These are phyloP conservation scores for Graptemys geographica DNA, from an alignment of 2,797 vertebrate species.

Conservation along the genomic window DNA sequence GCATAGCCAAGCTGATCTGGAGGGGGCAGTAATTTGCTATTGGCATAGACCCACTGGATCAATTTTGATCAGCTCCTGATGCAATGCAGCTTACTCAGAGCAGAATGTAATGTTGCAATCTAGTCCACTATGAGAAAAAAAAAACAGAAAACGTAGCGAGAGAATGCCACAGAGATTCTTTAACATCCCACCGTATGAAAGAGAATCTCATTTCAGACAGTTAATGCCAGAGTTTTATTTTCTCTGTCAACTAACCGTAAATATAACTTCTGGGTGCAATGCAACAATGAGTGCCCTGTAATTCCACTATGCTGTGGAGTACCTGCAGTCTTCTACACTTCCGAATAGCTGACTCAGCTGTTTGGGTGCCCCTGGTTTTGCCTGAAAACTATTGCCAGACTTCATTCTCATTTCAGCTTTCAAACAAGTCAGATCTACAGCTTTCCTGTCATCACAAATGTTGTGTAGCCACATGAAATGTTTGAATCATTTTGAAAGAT, in stretches of 20 bases:
- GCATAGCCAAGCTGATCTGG: background rate
- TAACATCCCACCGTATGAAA: background rate
- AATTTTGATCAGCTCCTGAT: background rate
- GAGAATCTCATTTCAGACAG: constrained; percentile 4
- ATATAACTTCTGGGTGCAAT: constrained; percentile 30
- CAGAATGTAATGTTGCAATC: background rate
- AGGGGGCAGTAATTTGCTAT: background rate
- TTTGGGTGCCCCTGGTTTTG: background rate
- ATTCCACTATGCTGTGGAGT: constrained; percentile 44
- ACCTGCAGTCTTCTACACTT: constrained; percentile 16
- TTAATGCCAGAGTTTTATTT: constrained; percentile 30
- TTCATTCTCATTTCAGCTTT: constrained; percentile 61
- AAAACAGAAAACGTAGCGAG: background rate
- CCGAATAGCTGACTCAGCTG: constrained; percentile 15
- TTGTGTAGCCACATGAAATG: constrained; percentile 18
- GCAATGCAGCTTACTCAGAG: background rate
- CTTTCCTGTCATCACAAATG: constrained; percentile 45
- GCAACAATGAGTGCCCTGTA: constrained; percentile 13
- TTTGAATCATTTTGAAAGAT: constrained; percentile 50
- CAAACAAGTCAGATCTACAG: constrained; percentile 48
- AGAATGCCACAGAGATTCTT: background rate
- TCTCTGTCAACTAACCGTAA: background rate
- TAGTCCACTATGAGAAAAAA: background rate
- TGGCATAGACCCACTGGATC: background rate
- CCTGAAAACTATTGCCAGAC: constrained; percentile 57